phyloP scores from a whole-genome alignment of 2,797 vertebrate genomes.

The Pteropus rufus region DNA sequence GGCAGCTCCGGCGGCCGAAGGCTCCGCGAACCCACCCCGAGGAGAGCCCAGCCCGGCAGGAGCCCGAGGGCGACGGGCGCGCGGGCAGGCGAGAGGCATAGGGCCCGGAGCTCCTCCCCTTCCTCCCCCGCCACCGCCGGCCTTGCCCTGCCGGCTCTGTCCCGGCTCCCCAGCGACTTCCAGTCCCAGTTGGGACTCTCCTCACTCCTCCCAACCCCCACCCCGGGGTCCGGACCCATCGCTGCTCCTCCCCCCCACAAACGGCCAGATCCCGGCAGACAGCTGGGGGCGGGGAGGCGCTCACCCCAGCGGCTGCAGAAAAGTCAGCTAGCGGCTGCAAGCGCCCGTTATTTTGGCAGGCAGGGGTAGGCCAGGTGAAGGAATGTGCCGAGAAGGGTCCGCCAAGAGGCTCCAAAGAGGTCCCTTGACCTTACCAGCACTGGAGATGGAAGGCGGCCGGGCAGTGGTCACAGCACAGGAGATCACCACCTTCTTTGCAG shows the following conservation, averaged over 20 bases:
- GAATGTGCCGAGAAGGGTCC: conserved; percentile 52
- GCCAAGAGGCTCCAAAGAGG: conserved; percentile 23
- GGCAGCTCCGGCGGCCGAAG: background rate
- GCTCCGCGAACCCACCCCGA: conserved; percentile 26
- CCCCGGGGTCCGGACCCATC: background rate
- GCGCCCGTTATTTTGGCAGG: conserved; percentile 72
- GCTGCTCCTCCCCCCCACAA: background rate
- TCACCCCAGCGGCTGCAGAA: background rate
- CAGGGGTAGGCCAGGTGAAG: conserved; percentile 60
- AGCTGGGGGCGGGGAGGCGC: conserved; percentile 46
- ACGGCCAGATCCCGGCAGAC: conserved; percentile 42
- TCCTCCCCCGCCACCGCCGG: conserved; percentile 58
- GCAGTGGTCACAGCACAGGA: conserved; percentile 97
- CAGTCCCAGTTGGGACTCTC: conserved; percentile 55
- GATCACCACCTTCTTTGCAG: conserved; percentile 96
- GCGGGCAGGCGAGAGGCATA: conserved; percentile 53
- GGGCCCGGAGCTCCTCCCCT: conserved; percentile 73
- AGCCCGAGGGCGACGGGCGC: conserved; percentile 50
- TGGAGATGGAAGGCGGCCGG: conserved; percentile 98
- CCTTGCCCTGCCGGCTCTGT: conserved; percentile 20
- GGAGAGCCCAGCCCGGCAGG: background rate
- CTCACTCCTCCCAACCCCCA: conserved; percentile 53
- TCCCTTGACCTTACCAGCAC: conserved; percentile 90
- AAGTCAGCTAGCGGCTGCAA: conserved; percentile 69
- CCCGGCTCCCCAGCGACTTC: conserved; percentile 58